Conservation (phyloP, 37 sponge, comb jelly and placozoan species). For the Chondrilla cf. caribensis region DNA sequence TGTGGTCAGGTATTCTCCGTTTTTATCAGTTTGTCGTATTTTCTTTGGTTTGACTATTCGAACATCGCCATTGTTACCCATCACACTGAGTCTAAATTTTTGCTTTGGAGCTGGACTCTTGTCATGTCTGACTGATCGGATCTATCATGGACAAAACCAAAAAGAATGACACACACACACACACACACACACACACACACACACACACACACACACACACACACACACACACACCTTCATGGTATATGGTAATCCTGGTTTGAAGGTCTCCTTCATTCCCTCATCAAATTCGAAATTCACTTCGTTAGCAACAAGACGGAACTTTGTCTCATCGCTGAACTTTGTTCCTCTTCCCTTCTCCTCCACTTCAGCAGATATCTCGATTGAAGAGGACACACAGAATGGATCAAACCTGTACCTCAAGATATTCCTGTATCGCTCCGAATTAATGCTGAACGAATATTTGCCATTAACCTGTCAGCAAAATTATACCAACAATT, state of each 20-base stretch:
- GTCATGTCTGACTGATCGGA: slow-evolving; percentile 25
- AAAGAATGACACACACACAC: background rate
- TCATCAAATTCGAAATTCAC: slow-evolving; percentile 35
- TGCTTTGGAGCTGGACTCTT: slow-evolving; percentile 25
- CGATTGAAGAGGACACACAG: slow-evolving; percentile 46
- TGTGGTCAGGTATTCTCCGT: background rate
- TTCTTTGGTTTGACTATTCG: background rate
- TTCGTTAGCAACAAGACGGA: slow-evolving; percentile 40
- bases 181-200: background rate
- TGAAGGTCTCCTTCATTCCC: slow-evolving; percentile 35
- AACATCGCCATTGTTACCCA: slow-evolving; percentile 37
- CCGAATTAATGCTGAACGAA: slow-evolving; percentile 13
- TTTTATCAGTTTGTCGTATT: background rate
- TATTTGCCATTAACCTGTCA: slow-evolving; percentile 37
- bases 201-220: slow-evolving; percentile 2
- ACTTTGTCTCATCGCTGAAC: background rate
- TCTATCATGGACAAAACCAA: slow-evolving; percentile 1
- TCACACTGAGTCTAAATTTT: slow-evolving; percentile 1
- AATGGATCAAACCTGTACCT: slow-evolving; percentile 57
- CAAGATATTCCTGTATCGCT: slow-evolving; percentile 25
- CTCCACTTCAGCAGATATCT: slow-evolving; percentile 39
- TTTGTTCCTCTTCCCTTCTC: slow-evolving; percentile 43
- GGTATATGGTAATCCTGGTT: slow-evolving; percentile 35
- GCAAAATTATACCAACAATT: no score
- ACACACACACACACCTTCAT: slow-evolving; percentile 32